Base-by-base conservation (phyloP, 1,140 invertebrate genomes). In the Chrysomallon squamiferum region DNA sequence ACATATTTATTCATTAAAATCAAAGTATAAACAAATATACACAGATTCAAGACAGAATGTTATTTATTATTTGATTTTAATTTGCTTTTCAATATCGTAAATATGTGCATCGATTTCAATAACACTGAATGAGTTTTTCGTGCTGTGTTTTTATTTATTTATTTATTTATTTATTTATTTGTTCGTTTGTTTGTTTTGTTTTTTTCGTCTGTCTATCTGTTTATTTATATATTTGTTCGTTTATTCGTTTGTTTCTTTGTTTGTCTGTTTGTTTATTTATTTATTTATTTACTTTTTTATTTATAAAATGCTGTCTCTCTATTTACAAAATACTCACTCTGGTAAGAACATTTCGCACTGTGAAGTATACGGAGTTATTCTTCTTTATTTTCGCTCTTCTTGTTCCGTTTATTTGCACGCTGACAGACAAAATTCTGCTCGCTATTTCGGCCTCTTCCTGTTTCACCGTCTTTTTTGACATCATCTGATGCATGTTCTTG, bases 401-500 rank as follows among this genome's bases (percentile, higher is more conserved):
- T 11, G 50, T 25, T 5, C 13, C 18, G 22, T 54, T 15, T 15
- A 22, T 30, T 11, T 54, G 50, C 4, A 54, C 25, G 15, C 22
- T 4, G 3, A 54, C 25, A 27, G 50, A 54, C 15, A 54, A 3
- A 30, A 54, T 22, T 22, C 25, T 15, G 25, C 50, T 54, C 4
- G 18, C 50, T 30, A 54, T 25, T 30, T 54, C 29, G 13, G 50
- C 50, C 25, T 54, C 25, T 20, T 22, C 22, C 13, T 54, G 25
- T 22, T 54, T 54, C 25, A 15, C 15, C 13, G 22, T 54, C 13
- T 30, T 54, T 13, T 54, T 54, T 54, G 50, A 54, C 50, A 54
- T 54, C 25, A 20, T 54, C 50, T 30, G n/a, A 30, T 54, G 50
- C 50, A 54, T 9, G 25, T 54, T 54, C 50, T 54, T 25, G 50